Evolutionary conservation across 2,888 invertebrate species (phyloP), one percentile per base, ranked within the genome.

Genomic region (Hyppa rectilinea): DNA sequence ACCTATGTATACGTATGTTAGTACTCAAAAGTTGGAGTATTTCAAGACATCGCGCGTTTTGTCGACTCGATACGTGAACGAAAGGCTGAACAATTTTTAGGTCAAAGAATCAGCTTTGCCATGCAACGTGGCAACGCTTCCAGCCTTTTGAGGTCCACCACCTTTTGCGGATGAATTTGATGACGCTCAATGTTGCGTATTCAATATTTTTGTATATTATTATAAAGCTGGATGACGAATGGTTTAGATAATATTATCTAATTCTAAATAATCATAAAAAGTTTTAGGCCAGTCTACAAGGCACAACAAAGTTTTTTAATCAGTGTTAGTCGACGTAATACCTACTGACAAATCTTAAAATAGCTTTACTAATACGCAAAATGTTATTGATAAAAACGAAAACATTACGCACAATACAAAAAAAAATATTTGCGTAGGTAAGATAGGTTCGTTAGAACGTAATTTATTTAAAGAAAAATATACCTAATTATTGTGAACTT

Each of bases 331-430:
- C 7, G 20, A 65, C 52, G 26, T 53, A 53, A 49, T 38, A 47
- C 20, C 20, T 45, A 7, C 10, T 43, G 58, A 52, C 58, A 75
- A 55, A 23, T 7, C 6, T 47, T 38, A 38, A 53, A 62, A 61
- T 74, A 69, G n/a, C 7, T 2, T 49, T 26, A 5, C 31, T 23
- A 36, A 62, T 29, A 53, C 76, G 56, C 49, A 79, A 63, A 47
- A 45, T 31, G 61, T 31, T 20, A 26, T 0, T 6, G 58, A 81
- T 78, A 56, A 77, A 29, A 72, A 50, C 45, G 14, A 66, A 60
- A 79, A 65, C 47, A 79, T 62, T 62, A 49, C 78, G 76, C 59
- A 80, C 45, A 40, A 52, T 40, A 4, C 52, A 36, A 75, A 70
- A 65, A 36, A 59, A 20, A 20, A 55, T 47, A 47, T 59, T 62